Base-by-base conservation (phyloP, 2,888 invertebrate species). In the Caradrina clavipalpis region DNA sequence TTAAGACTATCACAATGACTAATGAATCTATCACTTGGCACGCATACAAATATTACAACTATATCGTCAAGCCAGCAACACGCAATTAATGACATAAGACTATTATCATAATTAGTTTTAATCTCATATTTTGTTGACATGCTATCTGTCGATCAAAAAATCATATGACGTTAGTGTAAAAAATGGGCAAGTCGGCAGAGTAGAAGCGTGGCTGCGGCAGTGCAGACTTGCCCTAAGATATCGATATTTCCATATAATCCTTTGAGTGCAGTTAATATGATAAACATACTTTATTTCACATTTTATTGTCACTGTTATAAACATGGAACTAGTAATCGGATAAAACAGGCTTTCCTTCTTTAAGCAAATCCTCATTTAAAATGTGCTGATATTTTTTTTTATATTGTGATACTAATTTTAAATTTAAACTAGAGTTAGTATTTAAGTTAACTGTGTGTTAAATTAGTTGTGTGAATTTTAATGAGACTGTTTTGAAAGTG, bases 231-330 rank as follows among this genome's bases (percentile, higher is more conserved):
- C 50, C 77, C 63, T 83, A 68, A 82, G 77, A 79, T 82, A 81
- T 49, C 31, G 17, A 58, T 39, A 60, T 75, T 60, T 73, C 59
- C 59, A 55, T 81, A 76, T 83, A 83, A 83, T 78, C 71, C 67
- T 61, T 53, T 39, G 69, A 80, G 82, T 83, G 83, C 84, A 83
- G 64, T 75, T 76, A 76, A 57, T 75, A 76, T 81, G 83, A 83
- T 84, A 83, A 78, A 72, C 50, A 55, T 26, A 64, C 55, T 73
- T 53, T 73, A 63, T 82, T 78, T 83, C 73, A 74, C 69, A 61
- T 78, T 72, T 78, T 78, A 83, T 78, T 80, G 78, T 67, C 65
- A 78, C 66, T 82, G 76, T 65, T 56, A 64, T 69, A 70, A 82
- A 71, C 66, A 76, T 78, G 71, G 50, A 4, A 35, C 39, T 26